A percentile compares a stretch with the other conserved stretches of the same genome.
Conservation (phyloP, 2,888 invertebrate species). For the Invenusta paracnida region DNA sequence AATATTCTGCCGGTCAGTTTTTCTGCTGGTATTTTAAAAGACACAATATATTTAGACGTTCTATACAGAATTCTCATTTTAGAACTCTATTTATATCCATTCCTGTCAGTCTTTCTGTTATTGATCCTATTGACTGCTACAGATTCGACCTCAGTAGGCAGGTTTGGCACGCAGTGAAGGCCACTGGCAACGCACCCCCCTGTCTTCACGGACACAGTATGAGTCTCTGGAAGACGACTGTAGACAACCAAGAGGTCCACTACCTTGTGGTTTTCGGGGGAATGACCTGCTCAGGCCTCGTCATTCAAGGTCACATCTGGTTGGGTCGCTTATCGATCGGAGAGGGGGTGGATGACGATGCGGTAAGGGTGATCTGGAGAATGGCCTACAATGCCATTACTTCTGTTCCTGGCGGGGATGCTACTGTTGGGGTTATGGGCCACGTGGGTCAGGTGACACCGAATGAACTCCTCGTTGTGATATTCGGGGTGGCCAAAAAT, state of each 20-base stretch:
- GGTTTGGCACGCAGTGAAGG: not conserved
- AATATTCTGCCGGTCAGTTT: too few species aligned
- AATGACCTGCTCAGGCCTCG: not conserved
- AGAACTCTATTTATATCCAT: too few species aligned
- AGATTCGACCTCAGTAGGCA: not conserved
- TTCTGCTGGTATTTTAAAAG: too few species aligned
- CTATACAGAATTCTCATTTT: too few species aligned
- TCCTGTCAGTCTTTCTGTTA: too few species aligned
- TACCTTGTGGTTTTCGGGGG: not conserved
- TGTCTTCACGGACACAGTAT: slow-evolving; percentile 3
- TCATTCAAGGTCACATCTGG: not conserved
- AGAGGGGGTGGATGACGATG: not conserved
- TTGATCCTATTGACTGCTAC: too few species aligned
- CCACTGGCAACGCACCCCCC: not conserved
- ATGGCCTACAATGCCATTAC: not conserved
- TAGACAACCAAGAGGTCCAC: not conserved
- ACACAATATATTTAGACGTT: too few species aligned
- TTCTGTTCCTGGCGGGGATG: not conserved
- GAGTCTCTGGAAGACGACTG: not conserved
- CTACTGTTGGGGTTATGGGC: not conserved
- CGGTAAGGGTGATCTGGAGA: not conserved
- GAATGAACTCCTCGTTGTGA: not conserved
- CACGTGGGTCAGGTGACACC: slow-evolving; percentile 1
- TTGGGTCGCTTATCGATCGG: not conserved
- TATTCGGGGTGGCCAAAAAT: not conserved